A percentile compares a stretch with the other conserved stretches of the same genome.
Evolutionary conservation across 2,888 invertebrate genomes (phyloP).

Genomic region (Apodemia zela): DNA sequence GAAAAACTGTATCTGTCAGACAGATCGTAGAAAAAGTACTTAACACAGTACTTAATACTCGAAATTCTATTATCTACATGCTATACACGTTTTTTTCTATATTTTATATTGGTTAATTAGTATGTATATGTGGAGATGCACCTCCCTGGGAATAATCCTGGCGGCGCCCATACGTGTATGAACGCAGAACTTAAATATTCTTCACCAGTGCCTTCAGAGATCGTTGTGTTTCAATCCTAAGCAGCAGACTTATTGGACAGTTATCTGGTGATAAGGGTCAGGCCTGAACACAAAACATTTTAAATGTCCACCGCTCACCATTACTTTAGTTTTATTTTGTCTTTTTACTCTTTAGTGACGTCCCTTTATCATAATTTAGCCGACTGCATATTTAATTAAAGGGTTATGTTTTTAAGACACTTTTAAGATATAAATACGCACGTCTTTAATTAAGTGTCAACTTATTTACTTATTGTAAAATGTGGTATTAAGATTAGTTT

Average conservation of each 20-base stretch:
- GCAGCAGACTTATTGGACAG: slow-evolving; percentile 30
- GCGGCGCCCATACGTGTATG: too few species aligned
- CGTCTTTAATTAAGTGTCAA: background rate
- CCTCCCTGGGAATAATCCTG: too few species aligned
- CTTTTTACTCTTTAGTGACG: slow-evolving; percentile 26
- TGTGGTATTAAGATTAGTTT: background rate
- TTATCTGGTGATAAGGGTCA: slow-evolving; percentile 38
- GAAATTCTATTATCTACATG: too few species aligned
- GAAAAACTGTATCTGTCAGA: too few species aligned
- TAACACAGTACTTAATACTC: too few species aligned
- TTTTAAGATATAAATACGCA: background rate
- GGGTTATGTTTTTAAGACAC: slow-evolving; percentile 1
- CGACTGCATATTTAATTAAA: slow-evolving; percentile 17
- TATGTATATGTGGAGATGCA: too few species aligned
- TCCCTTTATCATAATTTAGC: slow-evolving; percentile 23
- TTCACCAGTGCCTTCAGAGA: background rate
- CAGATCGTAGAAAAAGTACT: too few species aligned
- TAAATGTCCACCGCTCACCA: slow-evolving; percentile 34
- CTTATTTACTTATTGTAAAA: background rate
- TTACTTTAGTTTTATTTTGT: slow-evolving; percentile 28
- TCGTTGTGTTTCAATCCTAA: slow-evolving; percentile 6
- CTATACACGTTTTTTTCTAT: too few species aligned
- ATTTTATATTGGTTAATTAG: too few species aligned
- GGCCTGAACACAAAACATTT: slow-evolving; percentile 38
- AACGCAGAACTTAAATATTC: too few species aligned